These are phyloP conservation scores for Drosophila yooni DNA, from an alignment of 2,888 invertebrate species.

Conservation along the genomic window DNA sequence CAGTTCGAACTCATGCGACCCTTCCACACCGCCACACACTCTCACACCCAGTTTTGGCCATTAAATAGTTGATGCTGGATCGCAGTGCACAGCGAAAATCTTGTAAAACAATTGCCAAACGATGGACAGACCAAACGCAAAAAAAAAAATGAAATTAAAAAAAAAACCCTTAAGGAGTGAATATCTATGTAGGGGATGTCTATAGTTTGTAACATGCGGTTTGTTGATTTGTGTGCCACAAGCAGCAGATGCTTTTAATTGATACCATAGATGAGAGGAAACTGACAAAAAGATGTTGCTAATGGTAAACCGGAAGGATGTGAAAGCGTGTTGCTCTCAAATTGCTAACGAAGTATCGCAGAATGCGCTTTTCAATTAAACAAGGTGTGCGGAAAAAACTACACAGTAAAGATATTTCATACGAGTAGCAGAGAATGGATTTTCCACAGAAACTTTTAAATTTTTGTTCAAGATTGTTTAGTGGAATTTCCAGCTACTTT, in stretches of 20 bases:
- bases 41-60: slow-evolving; percentile 37
- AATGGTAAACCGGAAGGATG: slow-evolving; percentile 6
- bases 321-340: neutral
- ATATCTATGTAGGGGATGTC: slow-evolving; percentile 15
- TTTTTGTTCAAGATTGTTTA: neutral
- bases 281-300: slow-evolving; percentile 8
- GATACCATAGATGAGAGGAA: slow-evolving; percentile 6
- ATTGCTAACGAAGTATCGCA: neutral
- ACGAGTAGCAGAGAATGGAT: neutral
- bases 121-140: slow-evolving; percentile 34
- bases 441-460: neutral
- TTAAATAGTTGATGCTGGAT: slow-evolving; percentile 40
- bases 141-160: neutral
- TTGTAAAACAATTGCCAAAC: slow-evolving; percentile 55
- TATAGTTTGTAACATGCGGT: slow-evolving; percentile 31
- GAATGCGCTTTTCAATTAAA: neutral
- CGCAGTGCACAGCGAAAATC: slow-evolving; percentile 33
- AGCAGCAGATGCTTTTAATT: slow-evolving; percentile 30
- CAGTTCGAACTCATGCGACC: neutral
- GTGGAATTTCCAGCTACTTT: neutral
- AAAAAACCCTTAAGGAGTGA: slow-evolving; percentile 17
- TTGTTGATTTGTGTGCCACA: slow-evolving; percentile 31
- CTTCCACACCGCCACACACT: neutral
- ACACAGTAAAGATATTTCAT: neutral
- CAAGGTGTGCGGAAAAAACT: neutral